Base-by-base conservation (phyloP, 1,140 invertebrate species). In the Pseudomyrmex cubaensis region DNA sequence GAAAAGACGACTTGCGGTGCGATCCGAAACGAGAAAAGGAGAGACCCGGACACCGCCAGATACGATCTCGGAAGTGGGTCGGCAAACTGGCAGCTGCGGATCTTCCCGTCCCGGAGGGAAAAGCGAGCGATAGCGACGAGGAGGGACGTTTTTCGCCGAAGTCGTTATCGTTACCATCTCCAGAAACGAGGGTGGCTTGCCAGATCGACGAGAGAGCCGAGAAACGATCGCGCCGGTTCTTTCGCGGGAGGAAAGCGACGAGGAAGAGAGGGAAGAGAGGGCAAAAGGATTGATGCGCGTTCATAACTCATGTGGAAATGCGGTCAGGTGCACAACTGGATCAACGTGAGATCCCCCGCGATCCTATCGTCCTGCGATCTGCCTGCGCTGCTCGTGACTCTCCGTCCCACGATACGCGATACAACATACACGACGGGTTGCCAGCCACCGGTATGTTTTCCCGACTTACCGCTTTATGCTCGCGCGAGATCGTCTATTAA, bases 311-410 rank as follows among this genome's bases (percentile, higher is more conserved):
- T 90, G 87, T 82, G 85, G 85, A 92, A 92, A 93, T 90, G 90
- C 91, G 92, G 92, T 93, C 92, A 93, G 91, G 92, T 91, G 92
- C 86, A 88, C 89, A 93, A 93, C 91, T 93, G 90, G 93, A 93
- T 93, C 92, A 92, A 85, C 78, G 76, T 75, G 83, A 84, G 89
- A 88, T 88, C 77, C 72, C 84, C 73, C 87, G 86, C 87, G 87
- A 83, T 85, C 85, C 88, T 92, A 90, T 91, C 91, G 85, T 89
- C 78, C 83, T 77, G 54, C 86, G 61, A 92, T 90, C 90, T 90
- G 10, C 35, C 5, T 35, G 35, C 35, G 35, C 85, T 66, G 66
- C 54, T 87, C 90, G 89, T 90, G 91, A 90, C 89, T 91, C 82
- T 61, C 75, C 82, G 63, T 85, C 57, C 69, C 59, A 57, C 35